Evolutionary conservation across 2,888 invertebrate genomes (phyloP), one percentile per base, ranked within the genome.

Genomic region (Luperina nickerlii): DNA sequence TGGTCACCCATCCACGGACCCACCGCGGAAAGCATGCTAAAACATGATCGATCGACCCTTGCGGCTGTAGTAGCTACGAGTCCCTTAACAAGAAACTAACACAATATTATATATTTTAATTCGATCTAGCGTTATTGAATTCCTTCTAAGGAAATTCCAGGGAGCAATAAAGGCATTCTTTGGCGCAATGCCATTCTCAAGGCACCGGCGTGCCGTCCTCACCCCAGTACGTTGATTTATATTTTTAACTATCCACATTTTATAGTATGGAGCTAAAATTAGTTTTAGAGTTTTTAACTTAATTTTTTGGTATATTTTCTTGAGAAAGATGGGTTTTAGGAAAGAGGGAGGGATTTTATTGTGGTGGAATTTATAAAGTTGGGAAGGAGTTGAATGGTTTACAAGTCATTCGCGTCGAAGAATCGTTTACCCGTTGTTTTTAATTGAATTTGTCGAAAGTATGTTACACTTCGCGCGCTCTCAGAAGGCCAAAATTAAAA

Each of bases 141-240:
- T 95, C 95, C 92, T 90, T 81, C 74, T 83, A 84, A 88, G 90
- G 83, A 87, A 91, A 92, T 94, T 93, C 93, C 90, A 77, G 84
- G 74, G 79, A 91, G 94, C 95, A 96, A 96, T 96, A 96, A 95
- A 94, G 96, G 91, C 93, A 96, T 96, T 95, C 96, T 91, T 94
- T 93, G 93, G 94, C 93, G 88, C 91, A 88, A 89, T 90, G 93
- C 94, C 94, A 95, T 93, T 92, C 92, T 87, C 76, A 69, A 86
- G 86, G 78, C 69, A 87, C 83, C 89, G 78, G 88, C 77, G 62
- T 42, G 20, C 63, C 88, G 72, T 79, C 81, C 51, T 78, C 76
- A 54, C 66, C 70, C 70, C 70, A 78, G 75, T 69, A 73, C 84
- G 85, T 82, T 83, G 84, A 80, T 84, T 90, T 87, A 87, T 88